Percentiles rank a stretch among this genome's conserved stretches.
These are phyloP conservation scores for Crepidodera aurea DNA, from an alignment of 2,888 invertebrate species.

Conservation along the genomic window DNA sequence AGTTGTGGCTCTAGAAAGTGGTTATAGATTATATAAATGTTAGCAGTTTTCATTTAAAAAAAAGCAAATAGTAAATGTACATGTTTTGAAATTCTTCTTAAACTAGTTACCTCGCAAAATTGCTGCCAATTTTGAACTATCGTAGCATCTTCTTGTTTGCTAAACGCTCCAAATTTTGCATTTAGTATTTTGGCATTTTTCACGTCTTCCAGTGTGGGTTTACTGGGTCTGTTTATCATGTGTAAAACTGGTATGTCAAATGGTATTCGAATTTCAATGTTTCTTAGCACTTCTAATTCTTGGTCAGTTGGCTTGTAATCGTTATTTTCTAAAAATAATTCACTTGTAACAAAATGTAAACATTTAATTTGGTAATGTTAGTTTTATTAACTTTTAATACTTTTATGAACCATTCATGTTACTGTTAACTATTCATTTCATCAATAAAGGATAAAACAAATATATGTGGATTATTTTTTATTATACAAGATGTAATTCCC, in stretches of 20 bases:
- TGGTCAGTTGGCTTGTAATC: not conserved
- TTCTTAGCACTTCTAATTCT: not conserved
- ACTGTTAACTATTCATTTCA: no score
- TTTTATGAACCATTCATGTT: no score
- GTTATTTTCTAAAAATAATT: not conserved
- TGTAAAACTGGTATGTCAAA: constrained; percentile 24
- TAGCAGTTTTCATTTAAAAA: no score
- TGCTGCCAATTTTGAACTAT: constrained; percentile 39
- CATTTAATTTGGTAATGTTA: no score
- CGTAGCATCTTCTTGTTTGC: constrained; percentile 38
- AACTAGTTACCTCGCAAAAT: constrained; percentile 40
- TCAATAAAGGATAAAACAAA: no score
- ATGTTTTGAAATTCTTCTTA: no score
- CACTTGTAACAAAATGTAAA: no score
- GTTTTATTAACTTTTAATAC: no score
- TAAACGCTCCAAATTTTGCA: constrained; percentile 33
- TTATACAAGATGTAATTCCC: no score
- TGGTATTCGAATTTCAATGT: constrained; percentile 16
- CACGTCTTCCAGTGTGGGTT: constrained; percentile 11
- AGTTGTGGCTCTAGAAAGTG: constrained; percentile 44
- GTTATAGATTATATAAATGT: no score
- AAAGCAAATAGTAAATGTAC: no score
- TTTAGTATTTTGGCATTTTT: not conserved
- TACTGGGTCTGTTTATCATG: constrained; percentile 13
- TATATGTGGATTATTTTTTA: no score